Evolutionary conservation across 2,888 invertebrate genomes (phyloP).

Genomic region (Ecdyonurus torrentis): DNA sequence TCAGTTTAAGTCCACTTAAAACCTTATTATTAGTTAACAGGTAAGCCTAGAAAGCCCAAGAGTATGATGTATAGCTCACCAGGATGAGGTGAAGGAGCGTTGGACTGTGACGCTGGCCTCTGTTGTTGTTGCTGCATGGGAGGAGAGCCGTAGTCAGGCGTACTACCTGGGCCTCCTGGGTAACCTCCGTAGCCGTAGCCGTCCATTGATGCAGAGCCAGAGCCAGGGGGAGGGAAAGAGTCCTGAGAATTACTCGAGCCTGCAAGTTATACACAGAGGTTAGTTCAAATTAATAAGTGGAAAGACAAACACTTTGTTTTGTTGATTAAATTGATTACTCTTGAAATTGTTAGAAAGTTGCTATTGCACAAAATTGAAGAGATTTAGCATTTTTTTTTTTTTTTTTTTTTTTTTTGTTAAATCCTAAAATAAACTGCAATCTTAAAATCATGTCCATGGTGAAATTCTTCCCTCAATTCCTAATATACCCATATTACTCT

Average conservation of each 20-base stretch:
- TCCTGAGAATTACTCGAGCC: constrained; percentile 84
- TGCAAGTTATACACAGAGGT: constrained; percentile 20
- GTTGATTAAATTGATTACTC: not conserved
- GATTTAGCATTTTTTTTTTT: too few relatives aligned
- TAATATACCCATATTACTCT: too few relatives aligned
- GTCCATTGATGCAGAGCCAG: constrained; percentile 54
- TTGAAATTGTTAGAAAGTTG: not conserved
- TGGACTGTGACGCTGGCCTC: constrained; percentile 36
- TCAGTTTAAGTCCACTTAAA: constrained; percentile 1
- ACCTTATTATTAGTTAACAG: too few relatives aligned
- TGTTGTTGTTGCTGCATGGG: constrained; percentile 43
- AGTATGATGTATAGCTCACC: too few relatives aligned
- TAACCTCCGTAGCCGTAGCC: constrained; percentile 35
- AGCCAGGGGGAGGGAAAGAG: constrained; percentile 63
- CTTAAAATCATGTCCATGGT: too few relatives aligned
- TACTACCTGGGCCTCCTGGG: constrained; percentile 28
- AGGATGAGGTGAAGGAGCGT: constrained; percentile 44
- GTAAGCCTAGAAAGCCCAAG: too few relatives aligned
- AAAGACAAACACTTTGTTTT: not conserved
- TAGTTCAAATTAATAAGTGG: not conserved
- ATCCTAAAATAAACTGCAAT: not conserved
- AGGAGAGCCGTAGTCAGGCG: constrained; percentile 48
- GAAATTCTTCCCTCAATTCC: too few relatives aligned
- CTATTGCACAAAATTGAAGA: not conserved
- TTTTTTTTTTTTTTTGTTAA: too few relatives aligned